Base-by-base conservation (phyloP, 2,888 invertebrate genomes). In the Drosophila kuntzei region DNA sequence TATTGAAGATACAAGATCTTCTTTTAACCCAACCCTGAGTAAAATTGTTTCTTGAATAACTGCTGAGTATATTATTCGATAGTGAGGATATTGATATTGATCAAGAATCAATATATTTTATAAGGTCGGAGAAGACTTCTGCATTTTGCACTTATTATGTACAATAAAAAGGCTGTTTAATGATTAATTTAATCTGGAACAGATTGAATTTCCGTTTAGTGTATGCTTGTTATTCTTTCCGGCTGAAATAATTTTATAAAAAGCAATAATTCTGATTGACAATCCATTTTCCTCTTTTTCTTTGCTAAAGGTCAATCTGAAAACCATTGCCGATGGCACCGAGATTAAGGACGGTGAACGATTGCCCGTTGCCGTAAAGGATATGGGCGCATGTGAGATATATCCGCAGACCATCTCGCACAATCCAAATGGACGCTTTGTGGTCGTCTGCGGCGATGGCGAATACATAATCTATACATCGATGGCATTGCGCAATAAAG, bases 401-500 rank as follows among this genome's bases (percentile, higher is more conserved):
- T 99, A 99, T 92, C 99, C 99, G 0, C 99, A 99, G 91, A 98
- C 98, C 0, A 97, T 99, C 73, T 97, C 97, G 27, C 99, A 99
- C 92, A 99, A 99, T 93, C 98, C 99, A 0, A 99, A 99, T 92
- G 99, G 99, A 14, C 95, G 98, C 27, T 95, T 95, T 76, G 94
- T 94, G 4, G 99, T 99, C 0, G 99, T 99, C 2, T 99, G 99
- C 90, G 99, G 99, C 1, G 99, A 99, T 92, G 99, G 99, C 12
- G 99, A 99, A 92, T 99, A 99, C 92, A 99, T 99, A 50, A 99
- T 99, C 85, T 99, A 99, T 93, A 99, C 99, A 0, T 98, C 99
- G 0, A 99, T 99, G 98, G 99, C 99, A 0, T 93, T 99, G 72
- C 94, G 99, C 55, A 99, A 99, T 92, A 99, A 99, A 92, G 98